Base-by-base conservation (phyloP, 92 coral and sea anemone species). In the Paragorgia papillata region DNA sequence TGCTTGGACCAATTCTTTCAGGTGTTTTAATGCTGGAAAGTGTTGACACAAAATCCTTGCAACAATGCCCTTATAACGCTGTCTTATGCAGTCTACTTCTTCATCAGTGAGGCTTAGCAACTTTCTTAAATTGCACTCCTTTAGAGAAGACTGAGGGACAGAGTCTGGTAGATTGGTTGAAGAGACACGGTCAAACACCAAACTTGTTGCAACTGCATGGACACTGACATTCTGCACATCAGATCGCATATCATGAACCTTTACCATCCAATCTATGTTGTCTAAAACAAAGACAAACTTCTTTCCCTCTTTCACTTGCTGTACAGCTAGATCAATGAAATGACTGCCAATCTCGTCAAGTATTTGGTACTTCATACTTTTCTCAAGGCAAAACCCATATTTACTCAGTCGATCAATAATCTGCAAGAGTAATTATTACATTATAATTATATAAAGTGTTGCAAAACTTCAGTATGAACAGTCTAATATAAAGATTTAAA, bases 191-290 rank as follows among this genome's bases (percentile, higher is more conserved):
- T 84, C 84, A 49, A 59, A 57, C 6, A 56, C 53, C 54, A 57
- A 33, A 37, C 57, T 56, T 15, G 56, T 57, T 22, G 67, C 66
- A 33, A 75, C 51, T 14, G 69, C 68, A 57, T 58, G 60, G 13
- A 48, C 83, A 66, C 73, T 65, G 66, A 13, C 34, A 55, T 84
- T 84, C 71, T 84, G 88, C 6, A 12, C 43, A 37, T 37, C 43
- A 9, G 83, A 78, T 13, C 76, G 61, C 84, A 84, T 70, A 67
- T 79, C 88, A 69, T 84, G 84, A 0, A 79, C 88, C 41, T 79
- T 59, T 20, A 76, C 75, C 1, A 57, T 81, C 82, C 85, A 83
- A 28, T 85, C 85, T 10, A 79, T 62, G 41, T 78, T 84, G 59
- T 84, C 84, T 56, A 84, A 18, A 3, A 84, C 88, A 60, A n/a